Percentiles rank a stretch among this genome's conserved stretches.
Evolutionary conservation across 2,797 vertebrate genomes (phyloP).

Genomic region (Enteromius anoplus): DNA sequence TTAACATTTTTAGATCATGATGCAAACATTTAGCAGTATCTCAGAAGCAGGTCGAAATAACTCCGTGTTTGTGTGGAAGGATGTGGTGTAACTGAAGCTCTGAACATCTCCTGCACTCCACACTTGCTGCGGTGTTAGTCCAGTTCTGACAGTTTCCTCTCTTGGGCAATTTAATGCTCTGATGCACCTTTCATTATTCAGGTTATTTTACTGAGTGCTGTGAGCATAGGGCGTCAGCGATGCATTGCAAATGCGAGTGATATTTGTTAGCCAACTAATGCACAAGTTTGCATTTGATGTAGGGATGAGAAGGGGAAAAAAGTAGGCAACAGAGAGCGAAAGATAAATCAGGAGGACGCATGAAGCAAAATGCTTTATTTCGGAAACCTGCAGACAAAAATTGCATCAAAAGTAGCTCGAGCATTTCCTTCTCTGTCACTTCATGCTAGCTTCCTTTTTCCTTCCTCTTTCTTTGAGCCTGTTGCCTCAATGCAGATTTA

Average conservation of each 20-base stretch:
- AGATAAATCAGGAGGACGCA: neutral
- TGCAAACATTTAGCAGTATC: neutral
- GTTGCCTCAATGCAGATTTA: slow-evolving; percentile 8
- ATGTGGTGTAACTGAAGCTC: slow-evolving; percentile 75
- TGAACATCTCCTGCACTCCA: neutral
- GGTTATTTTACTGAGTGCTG: neutral
- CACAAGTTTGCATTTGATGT: neutral
- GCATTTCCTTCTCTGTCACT: slow-evolving; percentile 69
- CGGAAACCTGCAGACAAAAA: neutral
- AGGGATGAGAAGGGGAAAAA: neutral
- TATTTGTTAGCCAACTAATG: neutral
- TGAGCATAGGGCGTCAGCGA: neutral
- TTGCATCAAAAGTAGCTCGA: slow-evolving; percentile 67
- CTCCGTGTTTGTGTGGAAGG: slow-evolving; percentile 58
- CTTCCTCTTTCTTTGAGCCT: slow-evolving; percentile 61
- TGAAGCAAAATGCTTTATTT: neutral
- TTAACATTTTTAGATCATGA: neutral
- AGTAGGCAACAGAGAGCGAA: neutral
- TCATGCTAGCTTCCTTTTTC: slow-evolving; percentile 62
- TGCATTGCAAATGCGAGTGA: neutral
- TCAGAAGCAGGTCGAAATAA: slow-evolving; percentile 8
- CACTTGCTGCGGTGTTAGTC: neutral
- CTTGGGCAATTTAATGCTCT: neutral
- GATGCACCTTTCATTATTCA: neutral
- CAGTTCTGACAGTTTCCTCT: neutral